phyloP scores from a whole-genome alignment of 2,888 invertebrate genomes.

The Corythucha ciliata region DNA sequence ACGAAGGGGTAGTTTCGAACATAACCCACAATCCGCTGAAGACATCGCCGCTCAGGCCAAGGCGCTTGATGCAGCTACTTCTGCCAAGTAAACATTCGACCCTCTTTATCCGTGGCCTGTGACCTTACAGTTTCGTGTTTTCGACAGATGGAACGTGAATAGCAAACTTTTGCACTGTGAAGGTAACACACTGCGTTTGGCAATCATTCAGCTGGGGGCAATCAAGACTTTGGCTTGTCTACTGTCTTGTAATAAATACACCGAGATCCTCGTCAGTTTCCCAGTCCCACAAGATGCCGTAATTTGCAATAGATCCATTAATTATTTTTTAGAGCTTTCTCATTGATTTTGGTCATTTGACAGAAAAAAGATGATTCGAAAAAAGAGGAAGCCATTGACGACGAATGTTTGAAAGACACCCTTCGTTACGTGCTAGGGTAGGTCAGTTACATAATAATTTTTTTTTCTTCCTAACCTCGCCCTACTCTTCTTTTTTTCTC shows the following conservation, averaged over 20 bases:
- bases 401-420: conserved; percentile 38
- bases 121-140: background rate
- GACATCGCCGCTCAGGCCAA: conserved; percentile 24
- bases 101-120: background rate
- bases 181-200: conserved; percentile 43
- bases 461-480: background rate
- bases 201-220: conserved; percentile 49
- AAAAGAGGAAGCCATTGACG: conserved; percentile 17
- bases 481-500: conserved; percentile 8
- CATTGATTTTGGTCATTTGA: too few relatives aligned
- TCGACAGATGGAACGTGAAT: conserved; percentile 35
- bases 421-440: conserved; percentile 42
- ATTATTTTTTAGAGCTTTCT: background rate
- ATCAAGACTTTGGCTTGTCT: conserved; percentile 48
- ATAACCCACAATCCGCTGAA: conserved; percentile 21
- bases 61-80: conserved; percentile 21
- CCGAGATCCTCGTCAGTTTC: conserved; percentile 49
- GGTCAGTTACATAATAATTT: background rate
- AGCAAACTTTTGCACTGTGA: conserved; percentile 44
- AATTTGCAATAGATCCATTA: background rate
- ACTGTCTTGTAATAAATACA: conserved; percentile 47
- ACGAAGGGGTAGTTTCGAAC: conserved; percentile 39
- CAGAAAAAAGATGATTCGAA: conserved; percentile 29
- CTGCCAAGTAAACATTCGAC: conserved; percentile 22
- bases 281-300: conserved; percentile 20